Conservation (phyloP, 2,797 vertebrate species). For the Tamandua tetradactyla region DNA sequence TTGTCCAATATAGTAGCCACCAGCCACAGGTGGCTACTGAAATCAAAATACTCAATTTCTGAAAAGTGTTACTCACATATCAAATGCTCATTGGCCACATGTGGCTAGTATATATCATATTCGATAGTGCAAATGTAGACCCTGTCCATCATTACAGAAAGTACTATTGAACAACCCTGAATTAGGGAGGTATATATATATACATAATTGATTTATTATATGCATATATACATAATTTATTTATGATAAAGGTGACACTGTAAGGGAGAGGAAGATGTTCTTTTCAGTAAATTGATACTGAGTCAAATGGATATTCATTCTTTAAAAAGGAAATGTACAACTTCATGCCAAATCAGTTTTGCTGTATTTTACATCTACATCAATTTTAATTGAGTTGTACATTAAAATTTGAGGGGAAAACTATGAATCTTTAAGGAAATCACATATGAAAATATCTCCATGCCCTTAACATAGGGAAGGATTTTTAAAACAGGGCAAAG, state of each 20-base stretch:
- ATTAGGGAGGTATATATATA: not conserved
- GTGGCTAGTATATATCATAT: not conserved
- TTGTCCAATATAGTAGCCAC: not conserved
- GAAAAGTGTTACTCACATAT: not conserved
- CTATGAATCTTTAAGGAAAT: not conserved
- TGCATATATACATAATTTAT: not conserved
- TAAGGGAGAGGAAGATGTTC: too few species aligned
- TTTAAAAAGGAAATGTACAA: too few species aligned
- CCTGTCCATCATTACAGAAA: not conserved
- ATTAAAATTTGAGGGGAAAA: not conserved
- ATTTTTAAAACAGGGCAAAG: not conserved
- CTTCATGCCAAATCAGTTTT: too few species aligned
- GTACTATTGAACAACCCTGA: not conserved
- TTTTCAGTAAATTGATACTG: too few species aligned
- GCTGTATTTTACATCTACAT: too few species aligned
- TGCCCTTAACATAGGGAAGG: not conserved
- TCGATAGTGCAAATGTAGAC: not conserved
- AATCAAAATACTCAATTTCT: not conserved
- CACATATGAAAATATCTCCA: not conserved
- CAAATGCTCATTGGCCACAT: not conserved
- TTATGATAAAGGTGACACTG: too few species aligned
- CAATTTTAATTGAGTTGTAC: not conserved
- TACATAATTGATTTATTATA: not conserved
- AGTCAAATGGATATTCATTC: too few species aligned
- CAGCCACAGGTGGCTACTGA: not conserved